These are phyloP conservation scores for Heterochromis multidens DNA, from an alignment of 2,113 vertebrate species.

Conservation along the genomic window DNA sequence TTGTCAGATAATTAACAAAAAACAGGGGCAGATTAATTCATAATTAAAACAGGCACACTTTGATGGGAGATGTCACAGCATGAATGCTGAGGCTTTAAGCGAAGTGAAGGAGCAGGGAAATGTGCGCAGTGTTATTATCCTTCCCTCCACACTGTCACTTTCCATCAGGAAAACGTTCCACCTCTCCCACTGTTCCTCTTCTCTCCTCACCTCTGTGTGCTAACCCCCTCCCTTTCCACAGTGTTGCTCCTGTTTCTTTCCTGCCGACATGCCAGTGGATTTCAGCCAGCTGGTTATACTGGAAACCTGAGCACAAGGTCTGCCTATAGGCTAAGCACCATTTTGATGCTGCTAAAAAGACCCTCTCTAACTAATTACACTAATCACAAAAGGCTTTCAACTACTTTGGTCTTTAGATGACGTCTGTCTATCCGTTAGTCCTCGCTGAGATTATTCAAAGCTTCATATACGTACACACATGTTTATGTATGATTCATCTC, in stretches of 20 bases:
- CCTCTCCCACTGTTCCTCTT: constrained; percentile 54
- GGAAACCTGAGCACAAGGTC: constrained; percentile 2
- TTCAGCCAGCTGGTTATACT: constrained; percentile 14
- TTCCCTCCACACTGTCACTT: constrained; percentile 52
- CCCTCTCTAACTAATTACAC: not conserved
- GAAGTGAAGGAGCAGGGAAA: not conserved
- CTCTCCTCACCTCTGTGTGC: constrained; percentile 47
- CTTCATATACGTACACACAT: not conserved
- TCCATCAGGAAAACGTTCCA: constrained; percentile 66
- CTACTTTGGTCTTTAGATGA: not conserved
- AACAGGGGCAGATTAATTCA: not conserved
- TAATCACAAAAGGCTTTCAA: not conserved
- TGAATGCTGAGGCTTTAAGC: not conserved
- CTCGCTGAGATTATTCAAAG: not conserved
- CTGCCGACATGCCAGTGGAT: constrained; percentile 32
- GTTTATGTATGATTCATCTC: not conserved
- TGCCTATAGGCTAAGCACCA: not conserved
- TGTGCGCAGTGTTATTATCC: constrained; percentile 17
- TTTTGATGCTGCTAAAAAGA: not conserved
- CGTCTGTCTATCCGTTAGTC: not conserved
- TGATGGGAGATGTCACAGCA: not conserved
- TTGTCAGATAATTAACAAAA: not conserved
- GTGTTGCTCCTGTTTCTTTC: constrained; percentile 9
- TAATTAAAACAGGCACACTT: not conserved
- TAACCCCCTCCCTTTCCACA: not conserved